phyloP scores from a whole-genome alignment of 2,113 vertebrate species.

The Lamprotornis superbus region DNA sequence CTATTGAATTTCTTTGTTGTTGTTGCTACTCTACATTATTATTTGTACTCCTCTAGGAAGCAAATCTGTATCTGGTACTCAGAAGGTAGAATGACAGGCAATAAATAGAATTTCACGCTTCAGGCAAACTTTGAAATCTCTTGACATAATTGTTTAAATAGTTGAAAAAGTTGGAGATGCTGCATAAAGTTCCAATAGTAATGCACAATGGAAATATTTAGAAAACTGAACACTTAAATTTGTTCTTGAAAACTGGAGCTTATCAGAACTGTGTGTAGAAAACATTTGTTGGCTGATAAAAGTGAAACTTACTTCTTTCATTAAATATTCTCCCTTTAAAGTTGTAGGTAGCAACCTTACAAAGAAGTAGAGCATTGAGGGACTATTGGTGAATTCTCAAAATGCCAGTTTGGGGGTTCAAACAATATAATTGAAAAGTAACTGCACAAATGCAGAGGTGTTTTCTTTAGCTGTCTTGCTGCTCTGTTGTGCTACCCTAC shows the following conservation, averaged over 20 bases:
- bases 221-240: background rate
- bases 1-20: background rate
- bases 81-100: background rate
- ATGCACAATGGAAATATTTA: background rate
- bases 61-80: background rate
- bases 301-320: background rate
- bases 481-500: background rate
- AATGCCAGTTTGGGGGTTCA: background rate
- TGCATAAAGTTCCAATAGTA: background rate
- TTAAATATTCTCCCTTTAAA: background rate
- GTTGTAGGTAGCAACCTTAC: background rate
- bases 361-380: background rate
- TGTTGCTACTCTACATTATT: background rate
- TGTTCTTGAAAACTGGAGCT: background rate
- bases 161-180: background rate
- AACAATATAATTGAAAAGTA: background rate
- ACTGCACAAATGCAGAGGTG: background rate
- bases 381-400: background rate
- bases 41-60: background rate
- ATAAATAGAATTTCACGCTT: background rate
- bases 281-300: background rate
- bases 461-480: background rate
- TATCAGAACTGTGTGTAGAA: background rate
- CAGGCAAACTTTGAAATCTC: background rate
- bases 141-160: background rate